Percentiles rank a stretch among this genome's conserved stretches.
Conservation (phyloP, 2,888 invertebrate species). For the Polydrusus cervinus region DNA sequence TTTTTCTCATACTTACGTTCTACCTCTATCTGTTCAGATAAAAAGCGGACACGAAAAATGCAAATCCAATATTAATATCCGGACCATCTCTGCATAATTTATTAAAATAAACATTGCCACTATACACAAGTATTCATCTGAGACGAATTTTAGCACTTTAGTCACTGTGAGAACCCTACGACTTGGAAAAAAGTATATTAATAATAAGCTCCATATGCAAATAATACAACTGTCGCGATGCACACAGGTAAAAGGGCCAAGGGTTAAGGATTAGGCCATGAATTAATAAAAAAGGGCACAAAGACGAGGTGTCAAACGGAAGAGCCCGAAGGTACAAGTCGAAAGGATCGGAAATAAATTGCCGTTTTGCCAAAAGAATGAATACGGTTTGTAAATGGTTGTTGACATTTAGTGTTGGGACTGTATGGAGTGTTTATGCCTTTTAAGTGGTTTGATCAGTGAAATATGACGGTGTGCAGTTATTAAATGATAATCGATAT, state of each 20-base stretch:
- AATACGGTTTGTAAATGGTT: constrained; percentile 55
- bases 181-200: constrained; percentile 41
- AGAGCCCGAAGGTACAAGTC: constrained; percentile 25
- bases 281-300: constrained; percentile 53
- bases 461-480: constrained; percentile 40
- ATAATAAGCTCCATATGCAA: constrained; percentile 49
- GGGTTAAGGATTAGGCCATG: constrained; percentile 52
- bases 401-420: constrained; percentile 53
- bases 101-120: constrained; percentile 54
- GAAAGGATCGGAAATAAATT: constrained; percentile 51
- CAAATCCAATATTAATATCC: constrained; percentile 42
- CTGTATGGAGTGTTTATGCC: constrained; percentile 53
- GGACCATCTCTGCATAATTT: constrained; percentile 43
- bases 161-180: constrained; percentile 51
- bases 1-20: constrained; percentile 33
- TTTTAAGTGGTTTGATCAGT: constrained; percentile 49
- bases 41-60: constrained; percentile 32
- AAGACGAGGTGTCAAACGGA: constrained; percentile 50
- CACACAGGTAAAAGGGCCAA: constrained; percentile 49
- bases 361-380: constrained; percentile 51
- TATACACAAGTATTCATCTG: constrained; percentile 53
- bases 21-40: background rate
- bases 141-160: constrained; percentile 55
- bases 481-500: constrained; percentile 51
- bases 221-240: constrained; percentile 10